These are phyloP conservation scores for Caenorhabditis angaria DNA, from an alignment of 2,888 invertebrate species.

Conservation along the genomic window DNA sequence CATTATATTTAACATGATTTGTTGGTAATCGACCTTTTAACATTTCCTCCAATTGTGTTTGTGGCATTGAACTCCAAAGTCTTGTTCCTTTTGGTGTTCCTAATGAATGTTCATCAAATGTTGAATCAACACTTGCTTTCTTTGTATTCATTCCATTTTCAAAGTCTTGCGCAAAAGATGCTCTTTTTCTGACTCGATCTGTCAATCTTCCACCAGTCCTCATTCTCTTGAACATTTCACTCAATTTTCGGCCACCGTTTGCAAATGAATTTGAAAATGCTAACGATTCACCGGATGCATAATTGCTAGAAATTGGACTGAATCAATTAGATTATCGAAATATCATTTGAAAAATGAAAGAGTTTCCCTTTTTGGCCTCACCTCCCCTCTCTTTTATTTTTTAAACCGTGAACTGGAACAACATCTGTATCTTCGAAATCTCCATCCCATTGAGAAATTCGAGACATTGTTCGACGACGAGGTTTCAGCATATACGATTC, in stretches of 20 bases:
- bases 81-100: conserved; percentile 25
- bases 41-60: conserved; percentile 42
- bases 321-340: too few relatives aligned
- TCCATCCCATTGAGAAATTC: conserved; percentile 38
- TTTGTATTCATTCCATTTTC: neutral
- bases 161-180: conserved; percentile 28
- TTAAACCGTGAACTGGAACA: conserved; percentile 46
- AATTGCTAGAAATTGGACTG: conserved; percentile 14
- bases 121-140: neutral
- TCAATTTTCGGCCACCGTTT: conserved; percentile 37
- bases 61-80: conserved; percentile 38
- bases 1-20: conserved; percentile 21
- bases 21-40: conserved; percentile 17
- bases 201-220: conserved; percentile 32
- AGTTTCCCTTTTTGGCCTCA: neutral
- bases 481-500: conserved; percentile 61
- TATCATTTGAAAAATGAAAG: neutral
- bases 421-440: conserved; percentile 51
- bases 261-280: conserved; percentile 48
- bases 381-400: conserved; percentile 32
- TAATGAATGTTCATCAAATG: neutral
- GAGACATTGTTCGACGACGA: conserved; percentile 35
- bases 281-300: conserved; percentile 46
- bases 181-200: conserved; percentile 27
- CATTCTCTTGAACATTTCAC: conserved; percentile 48